phyloP scores from a whole-genome alignment of 2,888 invertebrate genomes.

The Thelaira solivaga region DNA sequence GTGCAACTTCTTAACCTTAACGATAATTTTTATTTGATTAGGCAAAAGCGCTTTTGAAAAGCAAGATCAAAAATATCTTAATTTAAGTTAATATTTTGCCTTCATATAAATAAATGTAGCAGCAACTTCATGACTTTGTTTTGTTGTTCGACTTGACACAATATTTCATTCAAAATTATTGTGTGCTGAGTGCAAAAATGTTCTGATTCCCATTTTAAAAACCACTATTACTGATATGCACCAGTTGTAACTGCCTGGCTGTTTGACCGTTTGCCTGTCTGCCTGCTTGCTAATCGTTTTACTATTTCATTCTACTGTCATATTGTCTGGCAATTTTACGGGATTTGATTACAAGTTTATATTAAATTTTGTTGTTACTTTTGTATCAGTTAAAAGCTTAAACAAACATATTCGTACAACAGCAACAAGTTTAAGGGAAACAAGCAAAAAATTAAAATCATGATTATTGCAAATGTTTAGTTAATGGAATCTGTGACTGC shows the following conservation, averaged over 20 bases:
- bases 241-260: conserved; percentile 8
- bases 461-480: conserved; percentile 50
- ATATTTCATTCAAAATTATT: conserved; percentile 68
- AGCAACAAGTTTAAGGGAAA: not conserved
- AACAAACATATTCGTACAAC: conserved; percentile 1
- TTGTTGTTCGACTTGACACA: conserved; percentile 63
- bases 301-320: conserved; percentile 46
- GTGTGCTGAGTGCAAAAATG: conserved; percentile 53
- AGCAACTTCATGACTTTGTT: conserved; percentile 47
- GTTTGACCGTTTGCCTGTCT: not conserved
- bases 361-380: conserved; percentile 36
- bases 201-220: conserved; percentile 29
- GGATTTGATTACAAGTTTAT: conserved; percentile 43
- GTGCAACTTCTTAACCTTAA: conserved; percentile 43
- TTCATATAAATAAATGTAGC: conserved; percentile 3
- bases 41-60: conserved; percentile 59
- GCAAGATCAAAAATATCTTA: conserved; percentile 27
- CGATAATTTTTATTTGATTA: conserved; percentile 65
- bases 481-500: conserved; percentile 46
- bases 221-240: conserved; percentile 18
- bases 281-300: conserved; percentile 31
- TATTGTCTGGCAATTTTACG: conserved; percentile 18
- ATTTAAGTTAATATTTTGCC: conserved; percentile 10
- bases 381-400: conserved; percentile 27
- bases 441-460: not conserved